These are phyloP conservation scores for Actinia tenebrosa DNA, from an alignment of 64 coral and sea anemone genomes.

Conservation along the genomic window DNA sequence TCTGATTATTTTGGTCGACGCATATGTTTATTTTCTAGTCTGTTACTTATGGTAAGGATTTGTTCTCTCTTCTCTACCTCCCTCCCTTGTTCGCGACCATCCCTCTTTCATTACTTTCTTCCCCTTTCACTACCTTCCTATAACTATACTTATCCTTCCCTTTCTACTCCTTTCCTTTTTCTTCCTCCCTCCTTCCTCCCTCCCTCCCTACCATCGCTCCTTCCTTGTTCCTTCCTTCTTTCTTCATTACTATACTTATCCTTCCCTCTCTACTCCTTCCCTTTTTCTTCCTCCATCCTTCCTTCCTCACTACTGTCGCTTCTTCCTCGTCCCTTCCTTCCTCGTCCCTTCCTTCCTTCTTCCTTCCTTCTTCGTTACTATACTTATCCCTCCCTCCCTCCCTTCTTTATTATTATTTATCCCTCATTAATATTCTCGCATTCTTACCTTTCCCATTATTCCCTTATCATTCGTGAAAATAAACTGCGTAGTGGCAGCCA, in stretches of 20 bases:
- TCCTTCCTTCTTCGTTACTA: too few relatives aligned
- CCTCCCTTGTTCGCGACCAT: neutral
- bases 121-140: neutral
- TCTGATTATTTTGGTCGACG: conserved; percentile 74
- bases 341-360: too few relatives aligned
- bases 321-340: too few relatives aligned
- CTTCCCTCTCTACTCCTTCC: too few relatives aligned
- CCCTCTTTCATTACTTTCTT: neutral
- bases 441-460: neutral
- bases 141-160: neutral
- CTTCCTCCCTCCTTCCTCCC: neutral
- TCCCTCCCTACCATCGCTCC: neutral
- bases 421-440: neutral
- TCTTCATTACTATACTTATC: too few relatives aligned
- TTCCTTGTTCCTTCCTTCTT: too few relatives aligned
- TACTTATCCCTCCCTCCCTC: neutral
- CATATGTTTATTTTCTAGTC: conserved; percentile 49
- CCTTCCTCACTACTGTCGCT: too few relatives aligned
- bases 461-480: neutral
- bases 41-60: conserved; percentile 52
- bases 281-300: too few relatives aligned
- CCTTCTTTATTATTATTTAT: neutral
- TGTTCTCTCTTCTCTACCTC: neutral
- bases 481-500: too few relatives aligned
- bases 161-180: neutral